Base-by-base conservation (phyloP, 2,888 invertebrate species). In the Acleris cristana region DNA sequence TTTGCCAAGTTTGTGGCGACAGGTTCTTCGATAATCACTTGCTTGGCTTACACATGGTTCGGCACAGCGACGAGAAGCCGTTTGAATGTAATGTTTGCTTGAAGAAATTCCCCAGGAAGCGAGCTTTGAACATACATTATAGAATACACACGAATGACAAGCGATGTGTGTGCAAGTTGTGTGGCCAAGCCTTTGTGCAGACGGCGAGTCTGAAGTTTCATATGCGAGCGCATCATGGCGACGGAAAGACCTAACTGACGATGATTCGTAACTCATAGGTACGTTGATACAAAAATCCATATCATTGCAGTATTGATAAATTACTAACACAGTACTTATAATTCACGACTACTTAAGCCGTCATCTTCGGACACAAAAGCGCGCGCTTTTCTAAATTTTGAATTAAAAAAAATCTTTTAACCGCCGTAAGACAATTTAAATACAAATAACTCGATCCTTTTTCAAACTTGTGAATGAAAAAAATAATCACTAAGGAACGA, bases 61-160 rank as follows among this genome's bases (percentile, higher is more conserved):
- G 80, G 10, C 85, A 85, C 56, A 83, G 81, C 0, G 83, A 81
- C 0, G 81, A 79, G 26, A 76, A 80, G 4, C 80, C 78, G 44
- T 85, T 79, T 23, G 75, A 78, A 19, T 86, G 85, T 61, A 18
- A 48, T 10, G 21, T 67, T 4, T 86, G 85, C 53, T 72, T 76
- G 10, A 85, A 84, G 57, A 72, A 80, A 21, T 86, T 84, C 55
- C 44, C 64, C 7, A 66, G 70, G 34, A 66, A 64, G 18, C 21
- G 55, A 12, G 52, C 64, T 7, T 18, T 71, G 79, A 63, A 52
- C 12, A 74, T 85, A 7, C 88, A 88, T 66, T 63, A 79, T 23
- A 73, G 86, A 2, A 85, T 86, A 8, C 89, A 89, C 56, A 87
- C 85, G 0, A 85, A 86, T 0, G 85, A 85, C 58, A 86, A 83